A percentile compares a stretch with the other conserved stretches of the same genome.
phyloP scores from a whole-genome alignment of 1,140 invertebrate species.

The Leptestheria dahalacensis region DNA sequence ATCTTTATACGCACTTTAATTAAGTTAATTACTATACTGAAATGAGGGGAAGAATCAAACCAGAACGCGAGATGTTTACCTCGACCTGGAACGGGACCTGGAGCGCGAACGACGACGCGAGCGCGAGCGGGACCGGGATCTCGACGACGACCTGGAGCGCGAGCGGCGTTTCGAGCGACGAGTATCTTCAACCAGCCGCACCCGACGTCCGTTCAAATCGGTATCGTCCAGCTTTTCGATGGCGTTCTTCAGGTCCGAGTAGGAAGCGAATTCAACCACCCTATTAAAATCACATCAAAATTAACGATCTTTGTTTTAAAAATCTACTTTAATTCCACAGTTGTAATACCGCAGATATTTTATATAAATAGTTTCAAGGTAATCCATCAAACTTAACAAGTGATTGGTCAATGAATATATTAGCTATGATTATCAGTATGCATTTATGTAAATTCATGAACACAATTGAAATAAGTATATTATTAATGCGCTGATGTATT shows the following conservation, averaged over 20 bases:
- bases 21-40: conserved; percentile 4
- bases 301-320: no score
- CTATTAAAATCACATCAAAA: conserved; percentile 32
- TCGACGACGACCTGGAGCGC: conserved; percentile 47
- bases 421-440: no score
- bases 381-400: no score
- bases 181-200: conserved; percentile 75
- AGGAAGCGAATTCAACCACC: conserved; percentile 82
- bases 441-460: no score
- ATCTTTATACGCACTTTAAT: not conserved
- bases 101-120: conserved; percentile 43
- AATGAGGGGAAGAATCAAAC: not conserved
- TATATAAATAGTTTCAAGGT: no score
- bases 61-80: conserved; percentile 13
- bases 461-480: no score
- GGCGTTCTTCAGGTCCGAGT: conserved; percentile 87
- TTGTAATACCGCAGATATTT: no score
- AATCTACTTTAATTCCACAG: no score
- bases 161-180: conserved; percentile 33
- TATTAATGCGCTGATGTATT: no score
- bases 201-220: conserved; percentile 81
- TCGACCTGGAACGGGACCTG: conserved; percentile 24
- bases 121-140: conserved; percentile 44
- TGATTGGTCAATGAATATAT: no score
- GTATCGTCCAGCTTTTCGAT: conserved; percentile 91